Evolutionary conservation across 2,797 vertebrate species (phyloP).

Genomic region (Mus spretus): DNA sequence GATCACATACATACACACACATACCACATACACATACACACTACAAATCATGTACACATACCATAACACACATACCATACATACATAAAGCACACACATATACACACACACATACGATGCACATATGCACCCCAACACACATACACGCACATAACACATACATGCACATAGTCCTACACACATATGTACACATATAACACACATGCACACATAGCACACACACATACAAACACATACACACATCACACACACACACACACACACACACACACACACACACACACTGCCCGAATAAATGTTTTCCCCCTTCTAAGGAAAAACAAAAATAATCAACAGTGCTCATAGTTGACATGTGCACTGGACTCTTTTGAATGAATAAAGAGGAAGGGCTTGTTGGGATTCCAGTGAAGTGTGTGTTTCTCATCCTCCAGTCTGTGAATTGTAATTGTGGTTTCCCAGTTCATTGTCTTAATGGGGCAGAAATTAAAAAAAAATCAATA

Average conservation of each 20-base stretch:
- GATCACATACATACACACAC: not conserved
- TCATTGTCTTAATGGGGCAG: constrained; percentile 77
- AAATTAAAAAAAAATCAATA: constrained; percentile 57
- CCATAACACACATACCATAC: too few relatives aligned
- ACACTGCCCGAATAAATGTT: constrained; percentile 73
- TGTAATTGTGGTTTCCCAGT: constrained; percentile 82
- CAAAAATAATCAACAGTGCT: constrained; percentile 41
- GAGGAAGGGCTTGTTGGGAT: constrained; percentile 78
- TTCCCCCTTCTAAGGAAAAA: constrained; percentile 58
- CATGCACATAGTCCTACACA: too few relatives aligned
- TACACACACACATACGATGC: too few relatives aligned
- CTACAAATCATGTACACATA: too few relatives aligned
- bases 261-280: too few relatives aligned
- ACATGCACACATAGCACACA: too few relatives aligned
- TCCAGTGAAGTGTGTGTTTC: constrained; percentile 62
- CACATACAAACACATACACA: too few relatives aligned
- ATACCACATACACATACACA: too few relatives aligned
- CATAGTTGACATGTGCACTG: constrained; percentile 19
- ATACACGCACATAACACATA: too few relatives aligned
- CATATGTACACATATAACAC: too few relatives aligned
- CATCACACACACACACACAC: too few relatives aligned
- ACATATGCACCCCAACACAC: too few relatives aligned
- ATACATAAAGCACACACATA: not conserved
- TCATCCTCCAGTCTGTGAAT: constrained; percentile 84
- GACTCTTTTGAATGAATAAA: constrained; percentile 77